Base-by-base conservation (phyloP, 2,797 vertebrate species). In the Channallabes apus region DNA sequence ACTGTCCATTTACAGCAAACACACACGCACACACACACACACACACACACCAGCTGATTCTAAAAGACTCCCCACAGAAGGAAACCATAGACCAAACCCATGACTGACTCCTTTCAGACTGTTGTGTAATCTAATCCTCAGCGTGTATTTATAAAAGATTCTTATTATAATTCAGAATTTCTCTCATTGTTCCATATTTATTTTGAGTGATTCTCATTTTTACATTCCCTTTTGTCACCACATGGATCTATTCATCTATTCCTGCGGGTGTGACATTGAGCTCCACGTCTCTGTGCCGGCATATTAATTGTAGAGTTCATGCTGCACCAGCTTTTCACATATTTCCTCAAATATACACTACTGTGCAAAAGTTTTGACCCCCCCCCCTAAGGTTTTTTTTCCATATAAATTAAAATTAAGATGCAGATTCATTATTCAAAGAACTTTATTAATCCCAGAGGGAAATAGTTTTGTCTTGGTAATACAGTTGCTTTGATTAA, bases 1-100 rank as follows among this genome's bases (percentile, higher is more conserved):
- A 90, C 86, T 38, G 80, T 51, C 88, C 88, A 86, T 91, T 90
- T 89, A 87, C 82, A 84, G 87, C 58, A 12, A 56, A 78, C 73
- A 62, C 61, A 80, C 54, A 62, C 29, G 73, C 82, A 22, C 27
- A 27, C 59, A 77, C 67, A n/a, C 46, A 73, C 41, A 77, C 56
- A 41, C 29, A 59, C 82, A 38, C 67, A 51, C 61, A 78, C 68
- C 73, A 78, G 62, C 75, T 58, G 41, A 78, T 62, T 32, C 15
- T 56, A 35, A 56, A 51, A 68, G 64, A 68, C 67, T 76, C 69
- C 59, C 35, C 54, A 35, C 35, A 69, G 29, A 61, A 32, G 6
- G 58, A 62, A 62, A 71, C 76, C 76, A 22, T 38, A 86, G 46
- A 72, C 32, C 15, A 8, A 67, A 29, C 56, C 32, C 62, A 32